Base-by-base conservation (phyloP, 2,797 vertebrate species). In the Lithobates sylvaticus region DNA sequence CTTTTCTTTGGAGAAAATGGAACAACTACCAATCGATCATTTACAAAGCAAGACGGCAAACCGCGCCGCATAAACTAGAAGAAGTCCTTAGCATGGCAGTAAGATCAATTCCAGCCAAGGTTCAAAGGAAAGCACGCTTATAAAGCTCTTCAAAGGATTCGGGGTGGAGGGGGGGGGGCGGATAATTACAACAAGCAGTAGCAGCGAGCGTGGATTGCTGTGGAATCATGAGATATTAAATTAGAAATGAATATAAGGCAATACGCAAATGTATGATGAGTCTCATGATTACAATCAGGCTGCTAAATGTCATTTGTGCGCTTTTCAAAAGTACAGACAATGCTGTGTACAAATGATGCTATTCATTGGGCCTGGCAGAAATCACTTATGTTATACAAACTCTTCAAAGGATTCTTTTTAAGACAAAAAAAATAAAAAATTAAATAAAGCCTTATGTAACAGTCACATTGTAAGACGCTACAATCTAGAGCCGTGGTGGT, bases 221-320 rank as follows among this genome's bases (percentile, higher is more conserved):
- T 70, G 76, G 81, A 84, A 87, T 87, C 86, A 87, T 87, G 81
- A 87, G 86, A 84, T 84, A 87, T 87, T 80, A 84, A 87, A 87
- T 87, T 84, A 84, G 76, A 80, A 87, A 84, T 79, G 81, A 87
- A 84, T 87, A 79, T 75, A 84, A 84, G 81, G 81, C 61, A 68
- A 80, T 75, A 71, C 81, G 42, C 86, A 87, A 84, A 83, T 83
- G 86, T 83, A 87, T 87, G 86, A 84, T 83, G 80, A 68, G 81
- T 87, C 86, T 34, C 86, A 87, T 87, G 86, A 87, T 87, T 87
- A 84, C 81, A 87, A 84, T 87, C 86, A 87, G 81, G 86, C 78
- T 84, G 76, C 47, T 69, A 84, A 87, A 84, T 87, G 86, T 84
- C 76, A 87, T 84, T 87, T 87, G 76, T 87, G 76, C 58, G 76